phyloP scores from a whole-genome alignment of 1,140 invertebrate species.

The Lepidostoma basale region DNA sequence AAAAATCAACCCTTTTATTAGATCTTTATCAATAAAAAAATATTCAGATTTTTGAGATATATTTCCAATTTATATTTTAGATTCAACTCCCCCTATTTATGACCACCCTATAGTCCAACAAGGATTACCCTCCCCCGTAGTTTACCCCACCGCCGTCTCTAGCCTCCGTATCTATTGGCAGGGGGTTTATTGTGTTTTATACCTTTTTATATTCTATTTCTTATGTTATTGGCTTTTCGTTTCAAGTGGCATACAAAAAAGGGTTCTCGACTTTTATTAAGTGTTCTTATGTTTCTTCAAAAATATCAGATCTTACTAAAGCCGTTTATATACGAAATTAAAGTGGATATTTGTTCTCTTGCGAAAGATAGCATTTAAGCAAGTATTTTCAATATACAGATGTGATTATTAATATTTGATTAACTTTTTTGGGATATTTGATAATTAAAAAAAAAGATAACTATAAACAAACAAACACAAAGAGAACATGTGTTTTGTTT shows the following conservation, averaged over 20 bases:
- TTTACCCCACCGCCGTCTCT: background rate
- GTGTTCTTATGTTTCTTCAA: background rate
- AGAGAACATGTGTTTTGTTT: too few species aligned
- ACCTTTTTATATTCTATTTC: conserved; percentile 46
- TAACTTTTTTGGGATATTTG: too few species aligned
- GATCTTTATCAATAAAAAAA: too few species aligned
- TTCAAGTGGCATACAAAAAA: background rate
- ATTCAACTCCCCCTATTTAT: conserved; percentile 2
- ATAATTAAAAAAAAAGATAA: too few species aligned
- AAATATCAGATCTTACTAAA: background rate
- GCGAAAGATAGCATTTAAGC: too few species aligned
- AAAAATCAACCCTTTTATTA: too few species aligned
- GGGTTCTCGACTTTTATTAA: conserved; percentile 10
- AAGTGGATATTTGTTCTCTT: background rate
- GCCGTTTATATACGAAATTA: background rate
- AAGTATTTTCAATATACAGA: too few species aligned
- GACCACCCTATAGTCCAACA: conserved; percentile 12
- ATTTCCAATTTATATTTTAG: conserved; percentile 16
- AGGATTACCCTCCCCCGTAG: conserved; percentile 33
- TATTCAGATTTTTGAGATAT: background rate
- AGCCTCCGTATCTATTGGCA: conserved; percentile 39
- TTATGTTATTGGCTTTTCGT: conserved; percentile 46
- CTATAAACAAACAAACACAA: too few species aligned
- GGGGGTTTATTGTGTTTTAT: conserved; percentile 46
- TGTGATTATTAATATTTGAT: too few species aligned